Evolutionary conservation across 2,888 invertebrate genomes (phyloP).

Genomic region (Lacanobia wlatinum): DNA sequence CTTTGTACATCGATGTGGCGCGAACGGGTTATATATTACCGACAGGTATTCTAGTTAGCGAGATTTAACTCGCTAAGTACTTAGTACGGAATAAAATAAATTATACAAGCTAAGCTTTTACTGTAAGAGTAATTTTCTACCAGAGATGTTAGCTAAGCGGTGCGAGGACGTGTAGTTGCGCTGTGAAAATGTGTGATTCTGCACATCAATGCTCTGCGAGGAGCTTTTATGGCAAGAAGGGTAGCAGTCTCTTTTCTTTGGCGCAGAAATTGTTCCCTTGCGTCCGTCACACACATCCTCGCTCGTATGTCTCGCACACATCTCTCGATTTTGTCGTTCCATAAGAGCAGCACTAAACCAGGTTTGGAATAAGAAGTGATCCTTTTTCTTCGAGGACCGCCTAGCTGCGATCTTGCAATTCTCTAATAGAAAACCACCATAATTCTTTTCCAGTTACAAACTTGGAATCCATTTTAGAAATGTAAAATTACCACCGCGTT

Average conservation of each 20-base stretch:
- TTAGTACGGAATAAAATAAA: slow-evolving; percentile 57
- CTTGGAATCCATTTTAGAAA: slow-evolving; percentile 28
- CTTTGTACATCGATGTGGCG: slow-evolving; percentile 56
- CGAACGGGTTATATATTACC: slow-evolving; percentile 58
- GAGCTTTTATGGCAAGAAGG: not conserved
- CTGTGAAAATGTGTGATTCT: not conserved
- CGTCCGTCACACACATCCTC: not conserved
- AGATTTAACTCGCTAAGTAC: slow-evolving; percentile 62
- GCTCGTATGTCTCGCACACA: not conserved
- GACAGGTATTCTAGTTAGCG: slow-evolving; percentile 52
- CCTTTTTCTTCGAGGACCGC: not conserved
- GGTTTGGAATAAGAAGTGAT: not conserved
- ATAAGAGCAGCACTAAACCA: not conserved
- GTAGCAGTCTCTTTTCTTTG: no score
- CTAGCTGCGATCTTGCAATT: not conserved
- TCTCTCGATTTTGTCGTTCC: not conserved
- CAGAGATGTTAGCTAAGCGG: not conserved
- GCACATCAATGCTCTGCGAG: not conserved
- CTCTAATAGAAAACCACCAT: not conserved
- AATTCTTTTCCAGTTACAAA: slow-evolving; percentile 14
- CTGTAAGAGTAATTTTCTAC: not conserved
- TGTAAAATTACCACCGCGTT: slow-evolving; percentile 13
- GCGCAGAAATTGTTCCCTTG: no score
- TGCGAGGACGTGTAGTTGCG: not conserved
- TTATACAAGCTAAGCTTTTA: slow-evolving; percentile 45